phyloP scores from a whole-genome alignment of 1,140 invertebrate genomes.

The Papilio polytes region DNA sequence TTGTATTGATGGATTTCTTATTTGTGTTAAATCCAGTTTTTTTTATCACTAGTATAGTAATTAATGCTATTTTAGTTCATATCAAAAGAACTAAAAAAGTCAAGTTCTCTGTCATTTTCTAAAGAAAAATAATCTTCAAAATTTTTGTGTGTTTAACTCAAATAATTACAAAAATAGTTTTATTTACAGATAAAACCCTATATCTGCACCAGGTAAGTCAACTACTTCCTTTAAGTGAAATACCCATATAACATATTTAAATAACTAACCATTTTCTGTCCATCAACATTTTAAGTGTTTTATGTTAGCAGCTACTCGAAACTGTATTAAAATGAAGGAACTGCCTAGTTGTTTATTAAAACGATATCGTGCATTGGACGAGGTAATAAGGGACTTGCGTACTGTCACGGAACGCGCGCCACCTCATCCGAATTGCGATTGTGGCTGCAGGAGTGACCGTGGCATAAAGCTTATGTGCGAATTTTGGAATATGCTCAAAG shows the following conservation, averaged over 20 bases:
- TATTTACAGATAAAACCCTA: background rate
- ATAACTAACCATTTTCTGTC: no score
- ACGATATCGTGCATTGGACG: slow-evolving; percentile 63
- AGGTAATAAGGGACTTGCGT: slow-evolving; percentile 61
- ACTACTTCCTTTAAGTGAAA: background rate
- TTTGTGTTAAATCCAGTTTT: no score
- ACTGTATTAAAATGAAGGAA: slow-evolving; percentile 53
- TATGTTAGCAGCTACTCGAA: background rate
- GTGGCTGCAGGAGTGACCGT: slow-evolving; percentile 45
- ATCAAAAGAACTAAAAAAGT: slow-evolving; percentile 13
- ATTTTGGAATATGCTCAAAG: slow-evolving; percentile 75
- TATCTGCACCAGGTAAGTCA: background rate
- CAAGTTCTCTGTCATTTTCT: slow-evolving; percentile 16
- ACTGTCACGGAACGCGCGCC: slow-evolving; percentile 31
- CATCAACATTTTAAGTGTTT: background rate
- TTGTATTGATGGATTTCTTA: background rate
- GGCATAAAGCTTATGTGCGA: slow-evolving; percentile 68
- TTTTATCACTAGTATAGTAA: background rate
- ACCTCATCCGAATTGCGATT: background rate
- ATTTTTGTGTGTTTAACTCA: background rate
- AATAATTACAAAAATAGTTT: slow-evolving; percentile 11
- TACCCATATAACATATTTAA: no score
- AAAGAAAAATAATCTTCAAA: background rate
- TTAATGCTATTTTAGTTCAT: background rate
- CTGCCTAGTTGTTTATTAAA: slow-evolving; percentile 66